Percentiles rank a stretch among this genome's conserved stretches.
These are phyloP conservation scores for Psilanteris sp. DNA, from an alignment of 1,140 invertebrate genomes.

Conservation along the genomic window DNA sequence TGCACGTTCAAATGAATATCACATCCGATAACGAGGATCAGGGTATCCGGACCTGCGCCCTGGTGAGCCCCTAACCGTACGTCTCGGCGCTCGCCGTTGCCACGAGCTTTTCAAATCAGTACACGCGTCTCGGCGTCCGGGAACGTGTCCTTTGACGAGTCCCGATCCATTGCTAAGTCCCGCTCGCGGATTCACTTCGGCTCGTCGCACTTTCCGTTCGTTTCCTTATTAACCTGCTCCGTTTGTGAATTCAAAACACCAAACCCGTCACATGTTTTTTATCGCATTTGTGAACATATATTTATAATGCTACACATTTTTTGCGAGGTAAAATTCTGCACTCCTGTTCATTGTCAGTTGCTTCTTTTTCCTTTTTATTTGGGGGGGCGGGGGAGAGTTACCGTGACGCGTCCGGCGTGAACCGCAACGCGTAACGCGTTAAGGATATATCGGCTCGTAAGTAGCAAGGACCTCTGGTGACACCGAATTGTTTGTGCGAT, in stretches of 20 bases:
- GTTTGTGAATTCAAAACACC: constrained; percentile 6
- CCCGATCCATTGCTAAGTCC: background rate
- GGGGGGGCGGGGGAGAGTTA: too few relatives aligned
- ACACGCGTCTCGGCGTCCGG: constrained; percentile 77
- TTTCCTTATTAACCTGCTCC: background rate
- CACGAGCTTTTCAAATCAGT: constrained; percentile 73
- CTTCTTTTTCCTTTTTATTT: constrained; percentile 1
- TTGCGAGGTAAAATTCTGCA: constrained; percentile 75
- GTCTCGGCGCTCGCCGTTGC: constrained; percentile 68
- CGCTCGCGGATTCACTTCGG: constrained; percentile 1
- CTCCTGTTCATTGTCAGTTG: too few relatives aligned
- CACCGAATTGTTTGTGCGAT: constrained; percentile 20
- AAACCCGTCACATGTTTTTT: constrained; percentile 59
- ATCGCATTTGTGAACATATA: constrained; percentile 56
- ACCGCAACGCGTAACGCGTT: constrained; percentile 8
- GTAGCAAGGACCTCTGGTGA: constrained; percentile 2
- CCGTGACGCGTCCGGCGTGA: too few relatives aligned
- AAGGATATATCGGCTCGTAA: background rate
- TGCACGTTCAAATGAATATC: constrained; percentile 72
- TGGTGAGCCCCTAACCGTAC: constrained; percentile 49
- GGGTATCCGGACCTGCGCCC: constrained; percentile 72
- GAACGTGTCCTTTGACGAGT: constrained; percentile 70
- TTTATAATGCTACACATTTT: constrained; percentile 74
- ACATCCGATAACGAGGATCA: constrained; percentile 63
- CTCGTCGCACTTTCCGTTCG: background rate